These are phyloP conservation scores for Otolemur garnettii DNA, from an alignment of 2,113 vertebrate species.

Conservation along the genomic window DNA sequence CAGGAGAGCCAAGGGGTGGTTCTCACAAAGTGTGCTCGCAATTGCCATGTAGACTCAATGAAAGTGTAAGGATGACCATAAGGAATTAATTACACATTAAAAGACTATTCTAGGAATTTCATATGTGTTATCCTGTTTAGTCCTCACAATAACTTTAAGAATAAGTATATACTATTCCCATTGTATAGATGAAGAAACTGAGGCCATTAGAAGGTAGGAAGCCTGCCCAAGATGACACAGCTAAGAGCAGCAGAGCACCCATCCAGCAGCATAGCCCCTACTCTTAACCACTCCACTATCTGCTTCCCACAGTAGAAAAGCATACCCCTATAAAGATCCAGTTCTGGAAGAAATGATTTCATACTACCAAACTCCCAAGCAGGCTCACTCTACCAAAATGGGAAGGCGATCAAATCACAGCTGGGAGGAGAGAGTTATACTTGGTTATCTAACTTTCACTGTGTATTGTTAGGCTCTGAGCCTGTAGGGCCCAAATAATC, in stretches of 20 bases:
- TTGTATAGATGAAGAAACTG: not conserved
- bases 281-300: not conserved
- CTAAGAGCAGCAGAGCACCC: too few species aligned
- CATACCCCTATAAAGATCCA: not conserved
- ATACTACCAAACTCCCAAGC: not conserved
- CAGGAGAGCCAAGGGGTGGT: not conserved
- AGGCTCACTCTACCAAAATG: not conserved
- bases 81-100: not conserved
- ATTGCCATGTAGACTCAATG: rapidly evolving
- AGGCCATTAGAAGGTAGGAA: not conserved
- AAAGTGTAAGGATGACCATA: not conserved
- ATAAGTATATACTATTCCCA: not conserved
- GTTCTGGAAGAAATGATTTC: not conserved
- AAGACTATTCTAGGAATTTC: not conserved
- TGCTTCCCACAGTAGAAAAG: not conserved
- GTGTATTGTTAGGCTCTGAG: not conserved
- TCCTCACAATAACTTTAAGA: not conserved
- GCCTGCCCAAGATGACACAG: not conserved
- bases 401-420: rapidly evolving
- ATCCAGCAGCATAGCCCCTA: rapidly evolving
- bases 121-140: not conserved
- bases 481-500: not conserved
- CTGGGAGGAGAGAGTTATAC: not conserved
- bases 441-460: not conserved
- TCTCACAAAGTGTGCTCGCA: not conserved